Percentiles rank a stretch among this genome's conserved stretches.
These are phyloP conservation scores for Neodiprion lecontei DNA, from an alignment of 1,140 invertebrate species.

Conservation along the genomic window DNA sequence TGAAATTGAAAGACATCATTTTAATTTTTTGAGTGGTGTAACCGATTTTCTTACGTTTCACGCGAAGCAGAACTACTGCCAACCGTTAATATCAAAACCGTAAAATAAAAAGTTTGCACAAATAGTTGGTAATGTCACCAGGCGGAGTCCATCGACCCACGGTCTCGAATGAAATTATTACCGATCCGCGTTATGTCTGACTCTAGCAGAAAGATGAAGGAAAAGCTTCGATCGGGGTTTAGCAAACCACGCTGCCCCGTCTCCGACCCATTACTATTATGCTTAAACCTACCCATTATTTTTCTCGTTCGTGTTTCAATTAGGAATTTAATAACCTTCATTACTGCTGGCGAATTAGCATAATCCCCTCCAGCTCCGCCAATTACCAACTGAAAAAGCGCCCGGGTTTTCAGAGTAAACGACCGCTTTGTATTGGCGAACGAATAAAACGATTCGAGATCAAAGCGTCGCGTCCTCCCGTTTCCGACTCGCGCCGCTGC, in stretches of 20 bases:
- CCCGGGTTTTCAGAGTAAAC: background rate
- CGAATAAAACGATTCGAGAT: background rate
- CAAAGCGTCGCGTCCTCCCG: background rate
- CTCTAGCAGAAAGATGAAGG: conserved; percentile 34
- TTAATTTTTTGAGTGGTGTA: too few relatives aligned
- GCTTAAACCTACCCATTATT: conserved; percentile 15
- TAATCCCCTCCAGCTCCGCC: background rate
- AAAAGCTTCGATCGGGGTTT: conserved; percentile 7
- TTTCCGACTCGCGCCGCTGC: background rate
- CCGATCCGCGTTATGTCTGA: conserved; percentile 36
- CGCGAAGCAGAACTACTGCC: too few relatives aligned
- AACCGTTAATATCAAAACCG: too few relatives aligned
- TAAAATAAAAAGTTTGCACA: too few relatives aligned
- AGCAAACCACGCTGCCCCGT: background rate
- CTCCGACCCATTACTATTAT: background rate
- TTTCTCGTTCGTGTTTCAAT: conserved; percentile 9
- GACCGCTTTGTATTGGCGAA: background rate
- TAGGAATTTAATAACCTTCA: conserved; percentile 7
- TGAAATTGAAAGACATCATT: too few relatives aligned
- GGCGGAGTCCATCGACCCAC: background rate
- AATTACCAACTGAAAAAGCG: background rate
- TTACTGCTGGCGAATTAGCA: background rate
- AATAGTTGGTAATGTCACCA: background rate
- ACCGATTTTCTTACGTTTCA: too few relatives aligned
- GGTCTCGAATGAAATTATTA: background rate